Evolutionary conservation across 2,113 vertebrate species (phyloP), one percentile per base, ranked within the genome.

Genomic region (Dipodomys ordii): DNA sequence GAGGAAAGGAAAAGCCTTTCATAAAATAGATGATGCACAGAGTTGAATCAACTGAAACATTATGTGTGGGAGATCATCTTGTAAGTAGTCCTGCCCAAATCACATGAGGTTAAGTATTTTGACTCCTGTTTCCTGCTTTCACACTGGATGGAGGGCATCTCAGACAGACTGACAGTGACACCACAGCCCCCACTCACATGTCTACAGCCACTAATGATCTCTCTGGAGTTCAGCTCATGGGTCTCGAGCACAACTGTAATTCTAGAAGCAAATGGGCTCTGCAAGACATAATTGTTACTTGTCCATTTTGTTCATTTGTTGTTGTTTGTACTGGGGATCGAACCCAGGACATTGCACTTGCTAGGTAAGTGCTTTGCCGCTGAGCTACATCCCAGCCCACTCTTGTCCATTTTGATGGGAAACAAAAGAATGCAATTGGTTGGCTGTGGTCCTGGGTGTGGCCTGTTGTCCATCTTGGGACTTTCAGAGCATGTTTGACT

Each of bases 81-180:
- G 44, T 27, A 88, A 88, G 62, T 69, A 82, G 28, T 32, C 25
- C 67, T 39, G 81, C 64, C 88, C 10, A 88, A 71, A 88, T 93
- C 92, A 87, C 32, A 28, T 1, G 82, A 95, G 96, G 94, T 94
- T 96, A 92, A 95, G 95, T 91, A 96, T 94, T 92, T 90, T 87
- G 96, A 96, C 93, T 91, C 46, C 60, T 22, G 86, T 93, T 93
- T 94, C 92, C 87, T 72, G 65, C 85, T 39, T 30, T 83, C 90
- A 76, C 91, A 95, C 68, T 96, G 86, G 96, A 96, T 82, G 6
- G 84, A 92, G 74, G 71, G 89, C 78, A 72, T 94, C 73, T 49
- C 2, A 4, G 82, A 79, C 2, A 4, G 82, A 76, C 77, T 49
- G 79, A 53, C 49, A 87, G 76, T 64, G 95, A 94, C 93, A 80